Percentiles rank a stretch among this genome's conserved stretches.
These are phyloP conservation scores for Drosophila anceps DNA, from an alignment of 2,888 invertebrate species.

Conservation along the genomic window DNA sequence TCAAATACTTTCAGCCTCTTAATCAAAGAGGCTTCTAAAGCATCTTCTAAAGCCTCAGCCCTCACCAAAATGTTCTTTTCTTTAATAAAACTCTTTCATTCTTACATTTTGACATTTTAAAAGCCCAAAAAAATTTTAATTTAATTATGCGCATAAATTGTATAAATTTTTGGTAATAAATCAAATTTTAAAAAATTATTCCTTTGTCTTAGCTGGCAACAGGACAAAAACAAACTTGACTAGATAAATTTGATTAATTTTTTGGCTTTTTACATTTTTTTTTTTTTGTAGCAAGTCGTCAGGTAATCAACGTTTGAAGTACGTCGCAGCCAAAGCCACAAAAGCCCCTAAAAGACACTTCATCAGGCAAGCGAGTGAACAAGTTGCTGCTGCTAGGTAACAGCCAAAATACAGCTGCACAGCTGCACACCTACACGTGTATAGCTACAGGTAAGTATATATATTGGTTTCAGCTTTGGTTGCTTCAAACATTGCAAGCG, in stretches of 20 bases:
- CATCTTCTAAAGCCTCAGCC: too few relatives aligned
- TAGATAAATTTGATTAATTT: conserved; percentile 56
- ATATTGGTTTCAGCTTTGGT: conserved; percentile 30
- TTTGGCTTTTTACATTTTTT: conserved; percentile 1
- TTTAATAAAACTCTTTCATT: background rate
- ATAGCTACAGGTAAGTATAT: conserved; percentile 22
- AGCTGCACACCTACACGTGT: background rate
- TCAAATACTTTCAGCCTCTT: background rate
- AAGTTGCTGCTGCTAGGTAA: conserved; percentile 66
- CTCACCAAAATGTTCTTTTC: too few relatives aligned
- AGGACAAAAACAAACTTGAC: background rate
- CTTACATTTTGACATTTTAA: background rate
- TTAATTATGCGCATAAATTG: conserved; percentile 2
- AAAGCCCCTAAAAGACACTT: conserved; percentile 60
- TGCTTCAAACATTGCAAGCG: conserved; percentile 19
- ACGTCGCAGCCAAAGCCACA: conserved; percentile 51
- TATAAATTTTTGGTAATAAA: background rate
- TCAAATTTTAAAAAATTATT: background rate
- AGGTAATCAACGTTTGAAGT: conserved; percentile 33
- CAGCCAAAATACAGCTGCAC: conserved; percentile 12
- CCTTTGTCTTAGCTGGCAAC: background rate
- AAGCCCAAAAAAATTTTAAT: background rate
- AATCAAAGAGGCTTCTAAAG: background rate
- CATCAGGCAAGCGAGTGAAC: conserved; percentile 58
- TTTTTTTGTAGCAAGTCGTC: background rate